Percentiles rank a stretch among this genome's conserved stretches.
Evolutionary conservation across 2,113 vertebrate genomes (phyloP).

Genomic region (Tragelaphus strepsiceros): DNA sequence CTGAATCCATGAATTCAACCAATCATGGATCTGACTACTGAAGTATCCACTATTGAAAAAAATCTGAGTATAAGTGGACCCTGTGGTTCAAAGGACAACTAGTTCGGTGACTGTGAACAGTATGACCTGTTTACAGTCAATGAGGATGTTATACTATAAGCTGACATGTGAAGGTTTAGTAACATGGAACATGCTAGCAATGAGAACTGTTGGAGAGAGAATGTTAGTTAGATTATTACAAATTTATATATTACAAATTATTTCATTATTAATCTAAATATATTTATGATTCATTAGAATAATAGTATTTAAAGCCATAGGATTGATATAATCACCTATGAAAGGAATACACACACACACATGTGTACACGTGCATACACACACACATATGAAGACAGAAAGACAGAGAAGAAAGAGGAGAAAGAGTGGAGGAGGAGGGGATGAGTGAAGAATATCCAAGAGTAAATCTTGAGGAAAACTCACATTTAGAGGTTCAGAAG

Average conservation of each 20-base stretch:
- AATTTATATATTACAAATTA: neutral
- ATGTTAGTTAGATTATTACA: neutral
- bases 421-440: neutral
- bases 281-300: neutral
- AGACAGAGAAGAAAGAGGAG: neutral
- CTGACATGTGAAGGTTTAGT: neutral
- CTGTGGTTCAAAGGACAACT: neutral
- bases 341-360: neutral
- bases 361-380: accelerated
- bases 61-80: neutral
- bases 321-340: neutral
- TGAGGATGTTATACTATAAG: neutral
- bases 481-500: no score
- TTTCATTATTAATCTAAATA: neutral
- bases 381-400: neutral
- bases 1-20: neutral
- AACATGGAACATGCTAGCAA: neutral
- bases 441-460: neutral
- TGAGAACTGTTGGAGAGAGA: neutral
- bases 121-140: neutral
- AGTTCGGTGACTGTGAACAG: neutral
- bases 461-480: neutral
- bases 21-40: neutral
- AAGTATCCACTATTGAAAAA: neutral
- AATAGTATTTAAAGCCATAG: neutral